Evolutionary conservation across 2,797 vertebrate species (phyloP).

Genomic region (Tapirus indicus): DNA sequence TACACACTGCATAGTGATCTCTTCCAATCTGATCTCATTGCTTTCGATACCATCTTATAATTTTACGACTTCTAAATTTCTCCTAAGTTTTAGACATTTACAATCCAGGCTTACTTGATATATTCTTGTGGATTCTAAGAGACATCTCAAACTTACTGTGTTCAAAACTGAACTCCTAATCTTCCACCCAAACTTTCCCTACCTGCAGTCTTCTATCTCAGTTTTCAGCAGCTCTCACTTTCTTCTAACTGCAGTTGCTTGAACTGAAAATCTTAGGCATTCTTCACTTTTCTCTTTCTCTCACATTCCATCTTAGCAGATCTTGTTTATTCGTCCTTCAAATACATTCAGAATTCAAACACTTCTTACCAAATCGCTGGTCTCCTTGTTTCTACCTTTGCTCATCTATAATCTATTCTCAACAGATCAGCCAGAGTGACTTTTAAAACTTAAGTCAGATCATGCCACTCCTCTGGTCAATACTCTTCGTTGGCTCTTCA

Average conservation of each 20-base stretch:
- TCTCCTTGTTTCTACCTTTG: background rate
- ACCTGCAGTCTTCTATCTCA: background rate
- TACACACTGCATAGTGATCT: background rate
- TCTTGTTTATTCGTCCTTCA: conserved; percentile 7
- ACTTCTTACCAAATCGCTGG: background rate
- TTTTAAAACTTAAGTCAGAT: background rate
- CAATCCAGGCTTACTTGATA: background rate
- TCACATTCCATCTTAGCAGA: background rate
- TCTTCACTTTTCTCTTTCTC: background rate
- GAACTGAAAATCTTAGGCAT: background rate
- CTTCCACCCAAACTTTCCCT: background rate
- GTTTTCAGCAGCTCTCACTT: background rate
- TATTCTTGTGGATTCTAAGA: background rate
- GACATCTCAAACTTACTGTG: background rate
- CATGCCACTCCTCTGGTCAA: background rate
- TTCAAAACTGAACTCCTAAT: background rate
- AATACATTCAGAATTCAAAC: background rate
- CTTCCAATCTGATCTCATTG: background rate
- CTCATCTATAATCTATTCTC: background rate
- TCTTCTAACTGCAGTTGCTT: background rate
- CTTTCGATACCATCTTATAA: background rate
- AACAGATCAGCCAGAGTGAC: background rate
- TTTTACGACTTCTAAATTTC: background rate
- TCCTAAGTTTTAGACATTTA: background rate
- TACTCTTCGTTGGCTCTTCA: background rate